phyloP scores from a whole-genome alignment of 1,140 invertebrate species.

The Latrodectus geometricus region DNA sequence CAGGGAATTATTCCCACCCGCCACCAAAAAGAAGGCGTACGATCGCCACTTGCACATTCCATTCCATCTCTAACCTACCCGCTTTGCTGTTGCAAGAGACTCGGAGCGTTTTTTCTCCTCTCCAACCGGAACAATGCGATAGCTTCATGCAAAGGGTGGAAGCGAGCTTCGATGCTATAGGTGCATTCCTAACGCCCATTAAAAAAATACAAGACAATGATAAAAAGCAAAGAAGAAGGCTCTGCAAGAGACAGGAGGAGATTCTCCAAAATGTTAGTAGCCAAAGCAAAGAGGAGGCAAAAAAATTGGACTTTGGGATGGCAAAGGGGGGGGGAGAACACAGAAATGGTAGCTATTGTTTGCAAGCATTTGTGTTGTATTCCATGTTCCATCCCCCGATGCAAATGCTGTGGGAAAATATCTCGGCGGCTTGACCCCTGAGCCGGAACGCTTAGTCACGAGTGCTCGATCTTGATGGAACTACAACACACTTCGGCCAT shows the following conservation, averaged over 20 bases:
- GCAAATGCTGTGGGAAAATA: slow-evolving; percentile 53
- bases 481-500: not conserved
- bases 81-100: too few relatives aligned
- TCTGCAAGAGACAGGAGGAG: not conserved
- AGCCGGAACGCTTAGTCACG: slow-evolving; percentile 59
- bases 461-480: slow-evolving; percentile 32
- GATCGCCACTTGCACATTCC: not conserved
- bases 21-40: not conserved
- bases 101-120: slow-evolving; percentile 15
- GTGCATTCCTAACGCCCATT: slow-evolving; percentile 38
- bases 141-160: not conserved
- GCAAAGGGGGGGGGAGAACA: not conserved
- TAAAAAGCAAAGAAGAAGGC: not conserved
- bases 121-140: slow-evolving; percentile 13
- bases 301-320: slow-evolving; percentile 8
- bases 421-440: slow-evolving; percentile 36
- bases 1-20: not conserved
- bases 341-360: slow-evolving; percentile 38
- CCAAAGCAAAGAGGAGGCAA: too few relatives aligned
- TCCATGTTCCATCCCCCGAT: slow-evolving; percentile 22
- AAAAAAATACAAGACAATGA: not conserved
- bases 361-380: slow-evolving; percentile 3
- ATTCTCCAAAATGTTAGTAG: not conserved
- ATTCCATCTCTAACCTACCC: not conserved
- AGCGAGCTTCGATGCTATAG: not conserved